Conservation (phyloP, 2,113 vertebrate genomes). For the Apus apus region DNA sequence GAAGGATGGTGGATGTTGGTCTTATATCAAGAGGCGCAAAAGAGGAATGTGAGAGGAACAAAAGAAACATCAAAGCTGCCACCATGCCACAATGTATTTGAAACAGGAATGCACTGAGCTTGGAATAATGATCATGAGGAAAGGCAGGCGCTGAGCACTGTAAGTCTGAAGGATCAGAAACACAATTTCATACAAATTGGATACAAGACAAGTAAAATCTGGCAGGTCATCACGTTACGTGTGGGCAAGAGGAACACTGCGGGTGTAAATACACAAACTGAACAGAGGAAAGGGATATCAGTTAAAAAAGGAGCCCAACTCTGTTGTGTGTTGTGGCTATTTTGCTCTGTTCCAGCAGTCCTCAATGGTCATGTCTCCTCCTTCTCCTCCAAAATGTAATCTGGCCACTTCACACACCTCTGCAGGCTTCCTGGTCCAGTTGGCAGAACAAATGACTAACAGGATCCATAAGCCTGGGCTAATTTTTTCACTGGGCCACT, state of each 20-base stretch:
- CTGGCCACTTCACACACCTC: not conserved
- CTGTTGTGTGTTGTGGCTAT: not conserved
- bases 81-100: not conserved
- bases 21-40: not conserved
- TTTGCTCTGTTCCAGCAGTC: not conserved
- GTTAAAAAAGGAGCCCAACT: not conserved
- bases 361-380: not conserved
- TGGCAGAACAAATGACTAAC: not conserved
- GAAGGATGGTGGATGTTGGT: not conserved
- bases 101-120: not conserved
- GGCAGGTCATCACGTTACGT: rapidly evolving
- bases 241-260: not conserved
- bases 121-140: not conserved
- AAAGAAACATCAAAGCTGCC: not conserved
- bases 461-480: not conserved
- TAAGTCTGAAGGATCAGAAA: not conserved
- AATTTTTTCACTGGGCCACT: not conserved
- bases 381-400: not conserved
- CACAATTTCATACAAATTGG: not conserved
- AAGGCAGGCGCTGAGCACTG: not conserved
- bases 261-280: not conserved
- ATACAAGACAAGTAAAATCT: not conserved
- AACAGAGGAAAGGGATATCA: not conserved
- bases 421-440: not conserved
- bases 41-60: not conserved